Conservation (phyloP, 2,797 vertebrate genomes). For the Artibeus jamaicensis region DNA sequence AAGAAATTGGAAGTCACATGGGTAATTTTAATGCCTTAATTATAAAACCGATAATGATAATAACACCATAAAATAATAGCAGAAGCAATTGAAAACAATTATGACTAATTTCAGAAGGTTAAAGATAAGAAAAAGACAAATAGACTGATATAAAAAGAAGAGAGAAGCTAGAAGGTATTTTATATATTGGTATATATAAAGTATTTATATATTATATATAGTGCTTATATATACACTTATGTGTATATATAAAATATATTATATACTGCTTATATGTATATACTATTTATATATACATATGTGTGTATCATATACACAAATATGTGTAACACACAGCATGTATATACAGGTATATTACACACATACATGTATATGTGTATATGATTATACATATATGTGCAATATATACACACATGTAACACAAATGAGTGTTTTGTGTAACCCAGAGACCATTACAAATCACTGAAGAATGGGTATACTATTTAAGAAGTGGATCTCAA, state of each 20-base stretch:
- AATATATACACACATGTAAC: neutral
- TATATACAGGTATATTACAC: too few species aligned
- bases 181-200: neutral
- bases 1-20: neutral
- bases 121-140: neutral
- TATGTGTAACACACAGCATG: neutral
- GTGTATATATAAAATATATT: neutral
- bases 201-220: neutral
- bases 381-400: too few species aligned
- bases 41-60: neutral
- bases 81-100: neutral
- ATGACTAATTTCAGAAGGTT: neutral
- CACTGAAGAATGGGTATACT: neutral
- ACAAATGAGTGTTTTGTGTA: neutral
- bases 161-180: neutral
- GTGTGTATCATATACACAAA: neutral
- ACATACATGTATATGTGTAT: too few species aligned
- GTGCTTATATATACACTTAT: neutral
- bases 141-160: neutral
- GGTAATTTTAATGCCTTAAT: neutral
- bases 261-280: neutral
- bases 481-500: neutral
- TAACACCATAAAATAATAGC: neutral
- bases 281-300: neutral
- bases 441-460: neutral